Percentiles rank a stretch among this genome's conserved stretches.
These are phyloP conservation scores for Electrophaes corylata DNA, from an alignment of 2,888 invertebrate species.

Conservation along the genomic window DNA sequence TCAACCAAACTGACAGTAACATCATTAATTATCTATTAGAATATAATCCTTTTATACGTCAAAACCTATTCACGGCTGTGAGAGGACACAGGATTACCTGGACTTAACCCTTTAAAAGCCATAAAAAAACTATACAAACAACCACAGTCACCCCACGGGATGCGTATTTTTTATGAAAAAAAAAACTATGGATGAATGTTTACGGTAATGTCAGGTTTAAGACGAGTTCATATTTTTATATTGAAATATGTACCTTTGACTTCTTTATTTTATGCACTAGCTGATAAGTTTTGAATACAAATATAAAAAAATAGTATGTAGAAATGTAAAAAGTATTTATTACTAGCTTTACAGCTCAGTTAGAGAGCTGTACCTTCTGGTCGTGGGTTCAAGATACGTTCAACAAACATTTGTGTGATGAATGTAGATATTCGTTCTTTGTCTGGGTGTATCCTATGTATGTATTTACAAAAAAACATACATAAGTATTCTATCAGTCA, in stretches of 20 bases:
- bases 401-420: too few species aligned
- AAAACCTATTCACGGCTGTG: slow-evolving; percentile 70
- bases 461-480: too few species aligned
- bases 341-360: too few species aligned
- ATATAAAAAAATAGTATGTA: neutral
- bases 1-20: slow-evolving; percentile 58
- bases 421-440: too few species aligned
- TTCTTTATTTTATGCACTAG: neutral
- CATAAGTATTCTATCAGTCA: too few species aligned
- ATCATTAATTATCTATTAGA: slow-evolving; percentile 83
- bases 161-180: slow-evolving; percentile 50
- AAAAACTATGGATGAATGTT: slow-evolving; percentile 48
- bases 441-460: too few species aligned
- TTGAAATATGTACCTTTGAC: neutral
- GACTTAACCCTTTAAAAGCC: slow-evolving; percentile 72
- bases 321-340: neutral
- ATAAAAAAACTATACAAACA: slow-evolving; percentile 69
- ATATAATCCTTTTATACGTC: slow-evolving; percentile 81
- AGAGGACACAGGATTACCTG: slow-evolving; percentile 81
- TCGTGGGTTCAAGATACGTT: too few species aligned
- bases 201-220: slow-evolving; percentile 18
- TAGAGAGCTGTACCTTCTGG: too few species aligned
- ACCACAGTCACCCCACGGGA: slow-evolving; percentile 64
- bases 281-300: neutral
- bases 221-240: slow-evolving; percentile 9